Conservation (phyloP, 2,797 vertebrate genomes). For the Hemitrygon akajei region DNA sequence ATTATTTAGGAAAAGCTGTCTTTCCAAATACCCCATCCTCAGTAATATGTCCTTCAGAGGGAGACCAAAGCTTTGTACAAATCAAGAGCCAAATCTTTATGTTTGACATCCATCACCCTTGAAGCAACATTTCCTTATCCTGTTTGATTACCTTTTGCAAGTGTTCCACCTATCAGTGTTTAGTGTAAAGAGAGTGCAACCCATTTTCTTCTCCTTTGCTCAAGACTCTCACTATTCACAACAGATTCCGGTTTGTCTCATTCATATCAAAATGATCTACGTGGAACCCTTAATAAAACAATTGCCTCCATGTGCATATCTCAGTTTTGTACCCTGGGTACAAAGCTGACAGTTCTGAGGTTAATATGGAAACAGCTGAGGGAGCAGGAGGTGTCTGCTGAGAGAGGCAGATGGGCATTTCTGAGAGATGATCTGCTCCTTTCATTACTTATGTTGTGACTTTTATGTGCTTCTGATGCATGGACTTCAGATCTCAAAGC, state of each 20-base stretch:
- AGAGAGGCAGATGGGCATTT: no score
- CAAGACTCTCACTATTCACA: not conserved
- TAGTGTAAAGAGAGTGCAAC: not conserved
- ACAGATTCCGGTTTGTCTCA: not conserved
- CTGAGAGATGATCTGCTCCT: no score
- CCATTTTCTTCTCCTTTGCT: not conserved
- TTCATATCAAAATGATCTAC: not conserved
- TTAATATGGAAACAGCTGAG: no score
- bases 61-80: not conserved
- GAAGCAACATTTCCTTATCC: not conserved
- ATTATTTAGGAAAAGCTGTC: not conserved
- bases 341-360: no score
- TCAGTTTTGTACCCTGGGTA: not conserved
- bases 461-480: no score
- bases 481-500: no score
- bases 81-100: not conserved
- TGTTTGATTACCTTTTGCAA: not conserved
- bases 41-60: not conserved
- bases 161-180: not conserved
- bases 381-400: no score
- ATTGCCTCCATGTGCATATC: not conserved
- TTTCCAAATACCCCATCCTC: not conserved
- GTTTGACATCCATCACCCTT: not conserved
- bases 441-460: no score
- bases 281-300: not conserved